Percentiles rank a stretch among this genome's conserved stretches.
phyloP scores from a whole-genome alignment of 2,113 vertebrate species.

The Paedocypris sp. region DNA sequence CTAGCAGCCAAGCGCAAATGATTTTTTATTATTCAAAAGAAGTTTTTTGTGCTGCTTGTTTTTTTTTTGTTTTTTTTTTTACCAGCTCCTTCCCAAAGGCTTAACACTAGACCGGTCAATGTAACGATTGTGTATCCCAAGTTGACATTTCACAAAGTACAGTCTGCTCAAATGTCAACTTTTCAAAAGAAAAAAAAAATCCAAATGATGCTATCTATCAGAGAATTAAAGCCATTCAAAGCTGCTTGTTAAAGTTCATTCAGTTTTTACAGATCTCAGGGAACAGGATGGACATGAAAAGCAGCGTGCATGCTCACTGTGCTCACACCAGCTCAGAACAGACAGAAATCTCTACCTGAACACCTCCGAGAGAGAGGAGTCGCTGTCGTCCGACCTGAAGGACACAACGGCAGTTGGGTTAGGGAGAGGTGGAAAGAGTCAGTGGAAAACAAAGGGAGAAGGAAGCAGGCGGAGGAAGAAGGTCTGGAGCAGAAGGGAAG shows the following conservation, averaged over 20 bases:
- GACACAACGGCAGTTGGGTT: constrained; percentile 90
- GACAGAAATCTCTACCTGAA: constrained; percentile 91
- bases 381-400: constrained; percentile 99
- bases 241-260: constrained; percentile 38
- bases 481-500: constrained; percentile 28
- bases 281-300: constrained; percentile 33
- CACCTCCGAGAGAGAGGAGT: constrained; percentile 98
- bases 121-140: not conserved
- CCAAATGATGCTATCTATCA: too few species aligned
- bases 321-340: constrained; percentile 25
- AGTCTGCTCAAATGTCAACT: not conserved
- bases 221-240: not conserved
- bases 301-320: constrained; percentile 44
- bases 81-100: not conserved
- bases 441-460: constrained; percentile 23
- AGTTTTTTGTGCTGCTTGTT: too few species aligned
- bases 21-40: too few species aligned
- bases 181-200: too few species aligned
- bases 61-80: too few species aligned
- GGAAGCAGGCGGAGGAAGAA: constrained; percentile 23
- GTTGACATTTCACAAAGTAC: constrained; percentile 1
- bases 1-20: too few species aligned
- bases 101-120: not conserved
- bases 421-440: constrained; percentile 55
- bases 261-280: constrained; percentile 27